Base-by-base conservation (phyloP, 2,797 vertebrate genomes). In the Amniataba percoides region DNA sequence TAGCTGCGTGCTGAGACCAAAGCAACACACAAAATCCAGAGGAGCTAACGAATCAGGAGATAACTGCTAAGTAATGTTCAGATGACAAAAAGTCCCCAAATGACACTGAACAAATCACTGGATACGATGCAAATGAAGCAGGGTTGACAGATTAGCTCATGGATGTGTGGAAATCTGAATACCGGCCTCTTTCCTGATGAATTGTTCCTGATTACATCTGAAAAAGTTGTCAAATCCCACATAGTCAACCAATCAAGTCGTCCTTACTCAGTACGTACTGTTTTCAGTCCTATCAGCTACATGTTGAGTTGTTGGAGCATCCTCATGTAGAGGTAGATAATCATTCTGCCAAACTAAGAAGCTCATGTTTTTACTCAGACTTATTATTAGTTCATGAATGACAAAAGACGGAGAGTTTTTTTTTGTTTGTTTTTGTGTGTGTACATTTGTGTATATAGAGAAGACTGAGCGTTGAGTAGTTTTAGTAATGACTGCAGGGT, bases 401-500 rank as follows among this genome's bases (percentile, higher is more conserved):
- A 53, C 56, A 52, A 12, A 58, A 27, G n/a, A 67, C 11, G 53
- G 15, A 46, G 19, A 62, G 27, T 31, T 31, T 31, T 31, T 27
- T 31, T 31, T 31, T 31, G 27, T 31, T 31, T 52, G 14, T 61
- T 56, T 60, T 16, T 63, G 23, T 67, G 66, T 81, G 21, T 84
- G 85, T 84, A 87, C 48, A 80, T 84, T 79, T 87, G 42, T 82
- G 49, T 73, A 73, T 46, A 74, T 63, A 82, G 7, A 71, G 31
- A 45, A 60, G 7, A 59, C 49, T 40, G 53, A 46, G 18, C 49
- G 5, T 21, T 31, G n/a, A 36, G 59, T 45, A 8, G 4, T 71
- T 77, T 73, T 77, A 27, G 5, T 31, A 13, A 48, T 27, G 23
- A 46, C 34, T 48, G 16, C 15, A 49, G 42, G 34, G 34, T 34